A percentile compares a stretch with the other conserved stretches of the same genome.
Evolutionary conservation across 2,797 vertebrate species (phyloP).

Genomic region (Perodicticus potto): DNA sequence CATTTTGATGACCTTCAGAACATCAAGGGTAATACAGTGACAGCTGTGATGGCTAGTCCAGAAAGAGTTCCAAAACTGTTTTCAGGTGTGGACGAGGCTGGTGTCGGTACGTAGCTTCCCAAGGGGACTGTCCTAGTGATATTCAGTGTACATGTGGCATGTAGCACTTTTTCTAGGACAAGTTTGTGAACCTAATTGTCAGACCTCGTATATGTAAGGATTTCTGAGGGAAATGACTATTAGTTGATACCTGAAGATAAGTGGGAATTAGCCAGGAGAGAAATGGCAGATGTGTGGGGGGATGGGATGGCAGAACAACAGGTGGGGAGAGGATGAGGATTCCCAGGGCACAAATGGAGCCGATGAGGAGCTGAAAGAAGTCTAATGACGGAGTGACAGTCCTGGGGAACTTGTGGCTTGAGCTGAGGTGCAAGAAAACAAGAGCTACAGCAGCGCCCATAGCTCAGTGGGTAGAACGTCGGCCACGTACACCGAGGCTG

Average conservation of each 20-base stretch:
- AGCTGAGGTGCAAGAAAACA: neutral
- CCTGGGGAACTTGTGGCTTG: neutral
- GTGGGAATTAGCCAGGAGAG: neutral
- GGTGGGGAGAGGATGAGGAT: neutral
- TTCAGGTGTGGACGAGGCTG: too few species aligned
- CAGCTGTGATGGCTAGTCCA: too few species aligned
- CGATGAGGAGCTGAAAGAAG: neutral
- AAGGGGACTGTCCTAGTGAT: too few species aligned
- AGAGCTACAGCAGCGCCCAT: neutral
- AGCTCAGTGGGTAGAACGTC: too few species aligned
- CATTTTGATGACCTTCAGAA: too few species aligned
- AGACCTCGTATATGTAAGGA: neutral
- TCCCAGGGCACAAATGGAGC: neutral
- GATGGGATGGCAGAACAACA: neutral
- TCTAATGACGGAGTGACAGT: neutral
- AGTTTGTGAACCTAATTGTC: too few species aligned
- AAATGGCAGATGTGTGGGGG: neutral
- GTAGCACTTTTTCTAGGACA: too few species aligned
- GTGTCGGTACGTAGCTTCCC: too few species aligned
- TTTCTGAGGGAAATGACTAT: constrained; percentile 52
- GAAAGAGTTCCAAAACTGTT: too few species aligned
- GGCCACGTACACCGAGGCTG: too few species aligned
- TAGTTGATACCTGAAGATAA: neutral
- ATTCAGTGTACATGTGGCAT: too few species aligned
- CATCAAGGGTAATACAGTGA: too few species aligned